phyloP scores from a whole-genome alignment of 2,797 vertebrate genomes.

The Pyrocephalus nanus region DNA sequence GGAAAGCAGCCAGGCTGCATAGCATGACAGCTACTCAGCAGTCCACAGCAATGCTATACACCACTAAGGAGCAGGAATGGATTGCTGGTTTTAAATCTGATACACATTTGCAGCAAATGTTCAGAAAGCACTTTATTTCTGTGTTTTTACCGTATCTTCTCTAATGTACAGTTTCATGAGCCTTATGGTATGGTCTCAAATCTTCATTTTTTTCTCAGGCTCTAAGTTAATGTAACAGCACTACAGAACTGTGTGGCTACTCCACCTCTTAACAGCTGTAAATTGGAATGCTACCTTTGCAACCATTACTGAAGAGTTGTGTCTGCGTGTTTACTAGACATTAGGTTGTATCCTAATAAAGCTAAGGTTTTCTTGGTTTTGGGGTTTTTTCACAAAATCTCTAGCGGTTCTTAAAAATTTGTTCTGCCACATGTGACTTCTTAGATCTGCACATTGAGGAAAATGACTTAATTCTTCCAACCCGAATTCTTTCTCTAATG shows the following conservation, averaged over 20 bases:
- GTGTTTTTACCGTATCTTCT: not conserved
- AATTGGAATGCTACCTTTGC: not conserved
- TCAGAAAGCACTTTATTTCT: not conserved
- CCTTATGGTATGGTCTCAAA: not conserved
- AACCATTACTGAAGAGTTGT: not conserved
- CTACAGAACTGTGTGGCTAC: not conserved
- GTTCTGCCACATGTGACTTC: not conserved
- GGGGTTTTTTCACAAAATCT: not conserved
- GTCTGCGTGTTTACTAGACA: not conserved
- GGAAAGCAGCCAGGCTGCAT: constrained; percentile 43
- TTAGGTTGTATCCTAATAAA: not conserved
- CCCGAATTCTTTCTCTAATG: not conserved
- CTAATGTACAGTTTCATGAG: not conserved
- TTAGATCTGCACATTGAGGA: not conserved
- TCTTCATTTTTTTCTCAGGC: not conserved
- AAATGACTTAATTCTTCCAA: not conserved
- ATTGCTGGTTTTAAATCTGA: constrained; percentile 32
- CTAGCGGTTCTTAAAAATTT: not conserved
- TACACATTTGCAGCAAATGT: not conserved
- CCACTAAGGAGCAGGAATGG: not conserved
- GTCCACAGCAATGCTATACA: not conserved
- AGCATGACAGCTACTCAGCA: constrained; percentile 34
- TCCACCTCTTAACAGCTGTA: not conserved
- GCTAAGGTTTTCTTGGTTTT: not conserved
- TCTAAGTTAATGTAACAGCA: not conserved